phyloP scores from a whole-genome alignment of 2,113 vertebrate species.

The Mobula hypostoma region DNA sequence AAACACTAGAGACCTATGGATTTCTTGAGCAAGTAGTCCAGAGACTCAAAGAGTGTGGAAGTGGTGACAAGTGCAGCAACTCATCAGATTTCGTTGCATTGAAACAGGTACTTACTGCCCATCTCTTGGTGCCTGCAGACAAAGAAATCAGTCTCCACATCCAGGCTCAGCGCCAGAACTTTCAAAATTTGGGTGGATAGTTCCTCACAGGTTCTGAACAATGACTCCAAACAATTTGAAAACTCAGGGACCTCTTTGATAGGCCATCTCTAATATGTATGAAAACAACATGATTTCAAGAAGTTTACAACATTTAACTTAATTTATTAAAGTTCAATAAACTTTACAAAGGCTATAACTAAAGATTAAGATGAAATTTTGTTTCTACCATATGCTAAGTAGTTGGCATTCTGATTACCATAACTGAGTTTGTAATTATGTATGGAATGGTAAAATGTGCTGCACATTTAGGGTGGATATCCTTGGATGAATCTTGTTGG shows the following conservation, averaged over 20 bases:
- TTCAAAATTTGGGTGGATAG: constrained; percentile 53
- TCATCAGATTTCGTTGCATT: neutral
- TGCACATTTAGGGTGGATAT: neutral
- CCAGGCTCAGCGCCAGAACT: constrained; percentile 54
- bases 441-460: too few relatives aligned
- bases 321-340: neutral
- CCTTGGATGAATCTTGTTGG: neutral
- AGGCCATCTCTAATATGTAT: constrained; percentile 53
- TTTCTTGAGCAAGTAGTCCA: neutral
- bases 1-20: neutral
- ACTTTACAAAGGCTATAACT: neutral
- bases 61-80: neutral
- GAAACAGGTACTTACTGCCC: constrained; percentile 49
- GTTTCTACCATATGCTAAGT: neutral
- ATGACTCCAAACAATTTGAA: constrained; percentile 45
- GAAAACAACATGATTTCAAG: neutral
- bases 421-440: too few relatives aligned
- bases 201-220: constrained; percentile 54
- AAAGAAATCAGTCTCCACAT: constrained; percentile 52
- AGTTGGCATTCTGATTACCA: neutral
- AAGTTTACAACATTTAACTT: neutral
- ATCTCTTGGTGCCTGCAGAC: constrained; percentile 48
- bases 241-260: constrained; percentile 44
- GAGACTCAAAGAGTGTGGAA: too few relatives aligned
- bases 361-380: neutral